Conservation (phyloP, 2,797 vertebrate species). For the Carcharodon carcharias region DNA sequence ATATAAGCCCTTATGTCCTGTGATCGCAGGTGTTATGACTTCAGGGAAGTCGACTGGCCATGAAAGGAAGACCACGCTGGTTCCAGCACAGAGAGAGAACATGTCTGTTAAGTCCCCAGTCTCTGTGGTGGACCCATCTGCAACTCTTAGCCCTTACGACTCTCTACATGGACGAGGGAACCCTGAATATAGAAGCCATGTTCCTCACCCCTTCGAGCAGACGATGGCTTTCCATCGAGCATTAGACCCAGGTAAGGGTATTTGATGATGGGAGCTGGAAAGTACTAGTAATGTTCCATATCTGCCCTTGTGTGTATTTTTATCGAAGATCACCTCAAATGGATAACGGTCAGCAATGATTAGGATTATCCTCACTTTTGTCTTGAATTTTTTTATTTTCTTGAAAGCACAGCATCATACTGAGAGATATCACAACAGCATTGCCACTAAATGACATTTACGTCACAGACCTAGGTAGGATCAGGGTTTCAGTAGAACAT, state of each 20-base stretch:
- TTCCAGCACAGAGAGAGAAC: slow-evolving; percentile 84
- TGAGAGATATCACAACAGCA: background rate
- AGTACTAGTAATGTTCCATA: background rate
- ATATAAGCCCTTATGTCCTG: background rate
- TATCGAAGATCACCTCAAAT: background rate
- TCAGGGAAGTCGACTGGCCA: slow-evolving; percentile 77
- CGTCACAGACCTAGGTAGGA: background rate
- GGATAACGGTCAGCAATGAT: too few species aligned
- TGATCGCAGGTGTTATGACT: slow-evolving; percentile 62
- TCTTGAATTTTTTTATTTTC: background rate
- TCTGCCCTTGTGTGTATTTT: background rate
- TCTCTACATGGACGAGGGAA: slow-evolving; percentile 76
- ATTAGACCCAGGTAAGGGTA: slow-evolving; percentile 76
- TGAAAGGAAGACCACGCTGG: slow-evolving; percentile 85
- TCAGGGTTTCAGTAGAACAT: background rate
- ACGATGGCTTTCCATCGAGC: slow-evolving; percentile 80
- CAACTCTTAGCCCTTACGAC: slow-evolving; percentile 86
- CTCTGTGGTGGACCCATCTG: slow-evolving; percentile 71
- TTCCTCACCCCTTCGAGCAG: slow-evolving; percentile 82
- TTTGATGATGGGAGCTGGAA: background rate
- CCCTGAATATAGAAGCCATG: slow-evolving; percentile 75
- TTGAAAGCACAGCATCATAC: background rate
- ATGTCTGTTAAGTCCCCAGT: slow-evolving; percentile 87
- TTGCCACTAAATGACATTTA: background rate
- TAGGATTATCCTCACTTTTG: background rate